These are phyloP conservation scores for Ophioderma brevispina DNA, from an alignment of 35 echinoderm and acorn worm species.

Conservation along the genomic window DNA sequence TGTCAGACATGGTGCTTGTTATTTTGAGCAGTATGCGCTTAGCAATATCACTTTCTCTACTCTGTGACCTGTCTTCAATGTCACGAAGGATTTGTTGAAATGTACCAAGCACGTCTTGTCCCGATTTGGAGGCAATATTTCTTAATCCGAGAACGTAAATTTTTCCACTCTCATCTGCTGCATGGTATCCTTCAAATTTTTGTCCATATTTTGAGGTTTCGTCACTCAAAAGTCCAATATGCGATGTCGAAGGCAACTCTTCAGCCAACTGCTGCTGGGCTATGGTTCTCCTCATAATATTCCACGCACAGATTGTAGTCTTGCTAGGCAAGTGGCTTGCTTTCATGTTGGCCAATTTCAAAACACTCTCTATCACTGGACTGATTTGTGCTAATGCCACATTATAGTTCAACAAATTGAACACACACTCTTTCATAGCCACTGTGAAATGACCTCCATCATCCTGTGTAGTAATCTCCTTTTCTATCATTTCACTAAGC, in stretches of 20 bases:
- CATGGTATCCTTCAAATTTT: slow-evolving; percentile 40
- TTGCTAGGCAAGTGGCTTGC: neutral
- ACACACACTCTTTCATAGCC: slow-evolving; percentile 28
- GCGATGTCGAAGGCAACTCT: too few species aligned
- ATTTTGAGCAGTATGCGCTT: slow-evolving; percentile 27
- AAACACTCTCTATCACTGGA: slow-evolving; percentile 6
- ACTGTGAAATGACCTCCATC: neutral
- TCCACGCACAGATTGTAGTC: slow-evolving; percentile 10
- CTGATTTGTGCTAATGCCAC: slow-evolving; percentile 20
- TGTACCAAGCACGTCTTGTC: slow-evolving; percentile 38
- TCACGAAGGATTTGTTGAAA: slow-evolving; percentile 38
- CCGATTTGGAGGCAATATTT: slow-evolving; percentile 27
- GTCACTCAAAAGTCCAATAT: too few species aligned
- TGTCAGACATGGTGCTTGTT: neutral
- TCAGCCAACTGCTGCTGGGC: too few species aligned
- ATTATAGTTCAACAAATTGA: slow-evolving; percentile 32
- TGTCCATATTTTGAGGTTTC: slow-evolving; percentile 40
- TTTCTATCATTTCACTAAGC: slow-evolving; percentile 23
- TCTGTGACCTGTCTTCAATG: neutral
- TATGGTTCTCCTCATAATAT: too few species aligned
- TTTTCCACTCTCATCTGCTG: neutral
- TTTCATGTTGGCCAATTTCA: slow-evolving; percentile 28
- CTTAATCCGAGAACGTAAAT: slow-evolving; percentile 18
- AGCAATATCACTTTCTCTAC: neutral
- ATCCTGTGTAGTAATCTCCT: neutral